Evolutionary conservation across 2,113 vertebrate genomes (phyloP).

Genomic region (Sigmodon hispidus): DNA sequence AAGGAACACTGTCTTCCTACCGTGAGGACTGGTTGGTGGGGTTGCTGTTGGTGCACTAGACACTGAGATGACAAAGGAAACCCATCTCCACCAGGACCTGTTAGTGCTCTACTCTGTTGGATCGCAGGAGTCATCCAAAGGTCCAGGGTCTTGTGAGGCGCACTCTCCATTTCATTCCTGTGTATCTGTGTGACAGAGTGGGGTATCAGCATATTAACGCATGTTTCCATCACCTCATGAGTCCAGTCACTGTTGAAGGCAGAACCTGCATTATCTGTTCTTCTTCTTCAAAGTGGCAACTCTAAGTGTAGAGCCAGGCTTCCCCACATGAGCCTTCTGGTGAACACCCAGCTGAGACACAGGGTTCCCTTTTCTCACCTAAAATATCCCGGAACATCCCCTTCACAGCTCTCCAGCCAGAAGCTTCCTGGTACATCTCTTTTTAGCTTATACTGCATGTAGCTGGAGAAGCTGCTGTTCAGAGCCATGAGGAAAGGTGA

Average conservation of each 20-base stretch:
- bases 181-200: background rate
- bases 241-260: no score
- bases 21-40: background rate
- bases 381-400: background rate
- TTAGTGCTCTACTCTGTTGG: background rate
- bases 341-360: background rate
- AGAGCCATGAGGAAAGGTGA: background rate
- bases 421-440: background rate
- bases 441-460: accelerated
- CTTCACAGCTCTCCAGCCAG: background rate
- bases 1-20: background rate
- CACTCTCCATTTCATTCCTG: background rate
- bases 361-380: background rate
- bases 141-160: background rate
- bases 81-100: background rate
- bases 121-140: background rate
- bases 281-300: accelerated
- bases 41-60: background rate
- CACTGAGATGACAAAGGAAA: background rate
- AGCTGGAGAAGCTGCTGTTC: no score
- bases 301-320: background rate
- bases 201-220: background rate
- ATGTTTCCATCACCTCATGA: background rate
- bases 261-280: background rate
- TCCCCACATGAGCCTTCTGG: background rate